Evolutionary conservation across 1,140 invertebrate genomes (phyloP).

Genomic region (Heliothis subflexa): DNA sequence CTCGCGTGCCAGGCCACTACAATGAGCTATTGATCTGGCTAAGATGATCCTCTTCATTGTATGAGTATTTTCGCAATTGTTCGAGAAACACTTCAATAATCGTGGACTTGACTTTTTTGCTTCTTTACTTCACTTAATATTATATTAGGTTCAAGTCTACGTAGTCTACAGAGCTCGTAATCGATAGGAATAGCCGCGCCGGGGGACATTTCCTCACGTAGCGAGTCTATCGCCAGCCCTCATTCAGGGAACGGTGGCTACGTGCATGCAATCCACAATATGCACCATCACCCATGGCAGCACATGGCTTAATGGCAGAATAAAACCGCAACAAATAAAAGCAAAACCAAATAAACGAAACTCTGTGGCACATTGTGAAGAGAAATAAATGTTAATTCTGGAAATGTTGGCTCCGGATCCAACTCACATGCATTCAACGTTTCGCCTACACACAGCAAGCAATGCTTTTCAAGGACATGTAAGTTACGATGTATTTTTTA

Average conservation of each 20-base stretch:
- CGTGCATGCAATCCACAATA: slow-evolving; percentile 63
- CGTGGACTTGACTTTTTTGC: background rate
- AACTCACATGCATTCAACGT: slow-evolving; percentile 10
- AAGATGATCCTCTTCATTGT: slow-evolving; percentile 25
- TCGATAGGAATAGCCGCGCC: slow-evolving; percentile 53
- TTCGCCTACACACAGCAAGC: slow-evolving; percentile 16
- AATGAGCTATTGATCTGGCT: slow-evolving; percentile 8
- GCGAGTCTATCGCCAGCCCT: slow-evolving; percentile 53
- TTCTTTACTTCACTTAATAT: background rate
- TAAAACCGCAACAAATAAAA: slow-evolving; percentile 42
- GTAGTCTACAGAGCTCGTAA: slow-evolving; percentile 36
- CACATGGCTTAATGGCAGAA: slow-evolving; percentile 43
- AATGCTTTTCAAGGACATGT: slow-evolving; percentile 9
- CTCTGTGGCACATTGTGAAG: slow-evolving; percentile 3
- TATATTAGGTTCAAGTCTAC: background rate
- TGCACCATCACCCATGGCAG: slow-evolving; percentile 20
- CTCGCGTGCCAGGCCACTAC: slow-evolving; percentile 12
- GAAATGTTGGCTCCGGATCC: background rate
- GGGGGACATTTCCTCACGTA: slow-evolving; percentile 66
- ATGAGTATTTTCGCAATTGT: slow-evolving; percentile 22
- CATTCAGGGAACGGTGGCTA: slow-evolving; percentile 58
- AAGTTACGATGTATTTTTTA: background rate
- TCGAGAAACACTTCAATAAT: slow-evolving; percentile 27
- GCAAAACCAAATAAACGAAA: slow-evolving; percentile 4
- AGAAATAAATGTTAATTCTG: slow-evolving; percentile 26